Evolutionary conservation across 2,797 vertebrate genomes (phyloP), one percentile per base, ranked within the genome.

Genomic region (Pangasius sanitwongsei): DNA sequence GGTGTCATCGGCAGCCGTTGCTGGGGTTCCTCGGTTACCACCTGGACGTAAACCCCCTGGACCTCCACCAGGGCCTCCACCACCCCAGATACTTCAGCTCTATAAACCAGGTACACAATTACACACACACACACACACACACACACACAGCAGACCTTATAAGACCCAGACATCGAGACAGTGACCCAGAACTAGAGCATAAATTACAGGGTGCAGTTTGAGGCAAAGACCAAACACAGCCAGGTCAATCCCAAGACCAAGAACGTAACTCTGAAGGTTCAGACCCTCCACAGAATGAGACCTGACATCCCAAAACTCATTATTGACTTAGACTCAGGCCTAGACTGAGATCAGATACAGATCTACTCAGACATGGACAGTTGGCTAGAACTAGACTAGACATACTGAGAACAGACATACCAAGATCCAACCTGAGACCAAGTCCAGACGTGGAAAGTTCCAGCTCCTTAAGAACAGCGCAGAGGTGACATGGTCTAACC

Each of bases 41-140:
- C 97, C 98, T 6, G 98, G 98, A 67, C 97, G 96, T 92, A 99
- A 99, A 69, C 99, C 98, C 1, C 99, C 99, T 0, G 98, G 99
- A 0, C 98, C 98, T 34, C 99, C 98, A 1, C 98, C 98, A 1
- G 98, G 98, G 0, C 98, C 98, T 1, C 98, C 98, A 0, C 98
- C 99, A 5, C 97, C 98, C 74, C 98, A 99, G 28, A 97, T 99
- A 65, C 94, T 99, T 57, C 98, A 97, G 83, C 96, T 98, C 93
- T 99, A 98, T 37, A 89, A 94, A 94, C 50, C 93, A 91, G 98
- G 98, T 98, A 94, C 20, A 23, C 25, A 44, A 18, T 67, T 50
- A 63, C 4, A 69, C 7, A 48, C 59, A 18, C 41, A 18, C 25
- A 41, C 41, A 41, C 41, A 41, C 41, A 41, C 41, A 18, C 25